Base-by-base conservation (phyloP, 92 coral and sea anemone species). In the Isaurus tuberculatus region DNA sequence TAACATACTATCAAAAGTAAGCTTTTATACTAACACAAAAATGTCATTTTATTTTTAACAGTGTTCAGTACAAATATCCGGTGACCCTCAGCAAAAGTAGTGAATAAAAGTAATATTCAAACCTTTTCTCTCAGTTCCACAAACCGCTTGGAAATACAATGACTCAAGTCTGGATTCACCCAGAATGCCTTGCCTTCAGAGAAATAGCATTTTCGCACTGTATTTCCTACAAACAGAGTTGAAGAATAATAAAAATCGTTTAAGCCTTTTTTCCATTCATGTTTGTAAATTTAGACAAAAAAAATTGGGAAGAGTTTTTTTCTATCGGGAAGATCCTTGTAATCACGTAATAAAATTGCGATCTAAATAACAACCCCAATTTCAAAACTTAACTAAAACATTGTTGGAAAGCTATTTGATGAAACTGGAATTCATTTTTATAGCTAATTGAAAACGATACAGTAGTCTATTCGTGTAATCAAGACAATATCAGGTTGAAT, bases 91-190 rank as follows among this genome's bases (percentile, higher is more conserved):
- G 15, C 3, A 65, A 28, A 16, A 14, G 9, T 19, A 11, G 19
- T 26, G n/a, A 26, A 26, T 55, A 25, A 4, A 9, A 17, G 5
- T 19, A 51, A 26, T n/a, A 22, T 71, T 42, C 61, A 3, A 44
- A 92, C 95, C 84, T 79, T 84, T 48, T 80, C 88, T 71, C 83
- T 91, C 10, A 92, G 51, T 3, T 64, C 83, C n/a, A 79, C 42
- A 33, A 92, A 81, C 73, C 94, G 84, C 65, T 79, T 71, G 42
- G 97, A 92, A 26, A 85, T 83, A 60, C 99, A 96, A 29, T 83
- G 81, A 30, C 93, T 83, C 49, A 96, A 79, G 70, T 94, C 86
- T 16, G 98, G 94, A 46, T 75, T 75, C 4, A 82, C 67, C 99
- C 99, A 96, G 0, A 81, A 42, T 65, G 90, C 90, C 51, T 85